phyloP scores from a whole-genome alignment of 2,797 vertebrate genomes.

The Nannoperca australis region DNA sequence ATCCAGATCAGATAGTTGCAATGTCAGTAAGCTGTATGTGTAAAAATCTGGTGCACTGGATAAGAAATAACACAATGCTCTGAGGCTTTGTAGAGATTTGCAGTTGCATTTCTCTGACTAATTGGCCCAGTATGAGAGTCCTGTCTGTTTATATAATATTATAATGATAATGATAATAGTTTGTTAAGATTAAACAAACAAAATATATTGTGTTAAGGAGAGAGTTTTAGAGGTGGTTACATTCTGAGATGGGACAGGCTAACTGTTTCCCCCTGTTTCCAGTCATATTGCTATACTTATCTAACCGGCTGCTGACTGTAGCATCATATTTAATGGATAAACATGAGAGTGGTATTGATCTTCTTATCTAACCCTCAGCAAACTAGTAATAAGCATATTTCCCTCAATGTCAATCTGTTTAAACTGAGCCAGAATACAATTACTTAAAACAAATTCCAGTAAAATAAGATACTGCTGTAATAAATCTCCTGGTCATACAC shows the following conservation, averaged over 20 bases:
- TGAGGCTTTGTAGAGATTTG: not conserved
- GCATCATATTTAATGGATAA: not conserved
- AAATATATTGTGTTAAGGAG: not conserved
- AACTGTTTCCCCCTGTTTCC: not conserved
- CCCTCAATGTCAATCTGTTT: constrained; percentile 1
- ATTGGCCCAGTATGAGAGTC: constrained; percentile 4
- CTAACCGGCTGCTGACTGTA: not conserved
- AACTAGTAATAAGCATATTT: not conserved
- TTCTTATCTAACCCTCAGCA: not conserved
- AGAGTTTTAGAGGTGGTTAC: not conserved
- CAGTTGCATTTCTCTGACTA: constrained; percentile 18
- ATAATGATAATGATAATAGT: not conserved
- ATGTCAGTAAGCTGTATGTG: constrained; percentile 6
- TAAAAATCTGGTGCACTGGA: constrained; percentile 5
- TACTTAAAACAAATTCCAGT: not conserved
- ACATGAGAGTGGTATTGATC: not conserved
- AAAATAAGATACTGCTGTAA: constrained; percentile 13
- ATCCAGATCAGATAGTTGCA: constrained; percentile 20
- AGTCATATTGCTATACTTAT: not conserved
- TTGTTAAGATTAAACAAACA: not conserved
- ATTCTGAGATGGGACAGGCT: not conserved
- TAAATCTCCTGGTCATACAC: constrained; percentile 11
- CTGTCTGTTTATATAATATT: constrained; percentile 1
- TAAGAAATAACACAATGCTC: constrained; percentile 7
- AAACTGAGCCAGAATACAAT: not conserved